phyloP scores from a whole-genome alignment of 2,888 invertebrate genomes.

The Nebria brevicollis region DNA sequence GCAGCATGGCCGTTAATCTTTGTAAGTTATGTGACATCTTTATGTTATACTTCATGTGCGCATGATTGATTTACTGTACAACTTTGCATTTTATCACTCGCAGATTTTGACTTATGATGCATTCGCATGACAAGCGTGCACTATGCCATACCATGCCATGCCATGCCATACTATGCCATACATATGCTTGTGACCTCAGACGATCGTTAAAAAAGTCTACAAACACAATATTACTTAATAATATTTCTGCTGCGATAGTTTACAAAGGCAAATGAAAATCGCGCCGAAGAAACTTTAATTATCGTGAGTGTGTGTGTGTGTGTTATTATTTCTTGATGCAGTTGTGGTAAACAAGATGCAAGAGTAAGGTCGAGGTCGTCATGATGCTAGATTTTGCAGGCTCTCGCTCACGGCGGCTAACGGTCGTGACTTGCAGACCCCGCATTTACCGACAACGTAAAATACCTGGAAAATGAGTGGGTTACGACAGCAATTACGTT shows the following conservation, averaged over 20 bases:
- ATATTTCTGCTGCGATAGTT: too few species aligned
- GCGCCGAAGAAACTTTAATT: too few species aligned
- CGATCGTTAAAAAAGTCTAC: conserved; percentile 39
- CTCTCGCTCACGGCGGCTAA: conserved; percentile 22
- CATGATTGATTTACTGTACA: conserved; percentile 55
- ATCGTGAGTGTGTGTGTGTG: not conserved
- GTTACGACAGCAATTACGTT: conserved; percentile 49
- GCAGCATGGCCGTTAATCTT: conserved; percentile 54
- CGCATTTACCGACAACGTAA: conserved; percentile 45
- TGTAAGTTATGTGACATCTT: conserved; percentile 55
- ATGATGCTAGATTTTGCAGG: not conserved
- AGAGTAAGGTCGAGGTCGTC: not conserved
- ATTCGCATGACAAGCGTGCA: conserved; percentile 46
- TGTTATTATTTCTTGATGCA: not conserved
- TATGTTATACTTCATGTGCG: conserved; percentile 55
- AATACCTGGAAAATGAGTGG: conserved; percentile 51
- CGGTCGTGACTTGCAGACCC: conserved; percentile 22
- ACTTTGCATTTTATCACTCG: conserved; percentile 52
- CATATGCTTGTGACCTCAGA: conserved; percentile 5
- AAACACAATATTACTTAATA: not conserved
- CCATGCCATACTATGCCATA: conserved; percentile 9
- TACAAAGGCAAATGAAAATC: too few species aligned
- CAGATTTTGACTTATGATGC: conserved; percentile 48
- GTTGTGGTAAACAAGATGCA: not conserved
- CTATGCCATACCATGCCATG: not conserved